Evolutionary conservation across 2,797 vertebrate species (phyloP), one percentile per base, ranked within the genome.

Genomic region (Thunnus albacares): DNA sequence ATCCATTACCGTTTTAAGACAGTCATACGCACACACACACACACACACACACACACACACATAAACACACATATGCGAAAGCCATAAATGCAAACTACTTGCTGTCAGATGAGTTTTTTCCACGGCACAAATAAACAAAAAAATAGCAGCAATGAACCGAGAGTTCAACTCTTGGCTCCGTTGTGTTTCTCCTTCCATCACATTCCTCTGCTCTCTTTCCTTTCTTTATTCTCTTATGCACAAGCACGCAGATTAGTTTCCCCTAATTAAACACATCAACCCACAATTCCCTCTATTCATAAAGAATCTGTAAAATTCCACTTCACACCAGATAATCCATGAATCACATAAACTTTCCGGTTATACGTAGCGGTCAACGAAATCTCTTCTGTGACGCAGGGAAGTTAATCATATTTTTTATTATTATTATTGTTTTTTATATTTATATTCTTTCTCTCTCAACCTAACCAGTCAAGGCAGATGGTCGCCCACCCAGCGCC

Each of bases 211-310:
- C 61, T 62, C 33, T 33, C 33, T 33, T 65, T 55, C 53, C 8
- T 38, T 67, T 63, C 26, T 65, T 68, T 35, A 33, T 38, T 53
- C 47, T 38, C 52, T 80, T 52, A 14, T 26, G 30, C 78, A 71
- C 73, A 69, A 73, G 58, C 22, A 71, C 56, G 24, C 9, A 3
- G 51, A 81, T 85, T 53, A 7, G 84, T 79, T 71, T 53, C 49
- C 59, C 35, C 6, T 18, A 74, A 82, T 89, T 84, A 84, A 86
- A 83, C 78, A 73, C 59, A 63, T 62, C 61, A 77, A 70, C 72
- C 53, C 69, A 61, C 57, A 52, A 56, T 66, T 78, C 30, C 28
- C 41, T 20, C 15, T 55, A 24, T 64, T 65, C 70, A 73, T 28
- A 61, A 80, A 58, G 35, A 68, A 5, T 10, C 45, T 47, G 41